Evolutionary conservation across 2,113 vertebrate species (phyloP).

Genomic region (Tylochromis polylepis): DNA sequence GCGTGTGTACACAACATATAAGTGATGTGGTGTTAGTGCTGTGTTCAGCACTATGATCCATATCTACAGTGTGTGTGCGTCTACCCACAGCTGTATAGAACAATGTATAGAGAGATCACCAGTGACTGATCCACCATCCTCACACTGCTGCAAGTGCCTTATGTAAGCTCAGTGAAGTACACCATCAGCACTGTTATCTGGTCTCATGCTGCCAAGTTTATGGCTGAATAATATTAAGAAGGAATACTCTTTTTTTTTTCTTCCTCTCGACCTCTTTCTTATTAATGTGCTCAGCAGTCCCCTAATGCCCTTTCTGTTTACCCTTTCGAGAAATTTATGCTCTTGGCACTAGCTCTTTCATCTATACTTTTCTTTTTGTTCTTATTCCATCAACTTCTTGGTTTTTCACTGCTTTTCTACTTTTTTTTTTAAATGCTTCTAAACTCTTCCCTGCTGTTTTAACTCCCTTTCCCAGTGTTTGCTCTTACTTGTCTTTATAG

Average conservation of each 20-base stretch:
- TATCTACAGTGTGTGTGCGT: constrained; percentile 17
- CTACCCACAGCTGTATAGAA: constrained; percentile 10
- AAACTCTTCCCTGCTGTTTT: not conserved
- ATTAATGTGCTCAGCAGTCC: constrained; percentile 8
- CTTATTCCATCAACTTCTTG: not conserved
- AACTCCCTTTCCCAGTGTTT: not conserved
- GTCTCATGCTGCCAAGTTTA: constrained; percentile 40
- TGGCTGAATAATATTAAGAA: constrained; percentile 42
- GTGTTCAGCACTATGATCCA: constrained; percentile 23
- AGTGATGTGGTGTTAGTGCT: constrained; percentile 19
- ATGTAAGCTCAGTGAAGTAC: constrained; percentile 48
- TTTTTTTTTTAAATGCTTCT: not conserved
- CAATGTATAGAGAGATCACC: not conserved
- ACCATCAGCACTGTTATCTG: constrained; percentile 51
- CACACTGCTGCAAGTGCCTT: constrained; percentile 52
- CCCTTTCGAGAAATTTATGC: not conserved
- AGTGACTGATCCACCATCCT: constrained; percentile 3
- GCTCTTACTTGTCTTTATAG: not conserved
- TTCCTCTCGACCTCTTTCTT: not conserved
- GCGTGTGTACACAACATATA: constrained; percentile 20
- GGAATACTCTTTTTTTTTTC: not conserved
- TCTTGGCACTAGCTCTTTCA: not conserved
- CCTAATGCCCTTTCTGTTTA: constrained; percentile 28
- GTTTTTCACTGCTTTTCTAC: not conserved
- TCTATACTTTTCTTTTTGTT: not conserved